phyloP scores from a whole-genome alignment of 1,140 invertebrate species.

The Tachypleus tridentatus region DNA sequence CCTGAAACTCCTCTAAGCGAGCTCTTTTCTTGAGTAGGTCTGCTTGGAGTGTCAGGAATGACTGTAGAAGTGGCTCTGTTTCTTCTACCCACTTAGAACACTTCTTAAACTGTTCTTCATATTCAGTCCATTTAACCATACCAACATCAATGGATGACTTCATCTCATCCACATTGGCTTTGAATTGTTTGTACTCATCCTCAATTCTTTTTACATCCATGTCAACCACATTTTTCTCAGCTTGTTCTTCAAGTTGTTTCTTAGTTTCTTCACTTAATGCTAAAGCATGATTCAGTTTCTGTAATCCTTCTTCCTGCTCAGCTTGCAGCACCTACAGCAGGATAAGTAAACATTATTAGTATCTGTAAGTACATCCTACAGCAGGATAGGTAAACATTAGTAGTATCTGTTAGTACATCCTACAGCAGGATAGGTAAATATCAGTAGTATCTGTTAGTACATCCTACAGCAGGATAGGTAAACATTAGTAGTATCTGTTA shows the following conservation, averaged over 20 bases:
- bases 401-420: too few species aligned
- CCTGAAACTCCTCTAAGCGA: constrained; percentile 78
- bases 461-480: too few species aligned
- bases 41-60: constrained; percentile 79
- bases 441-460: too few species aligned
- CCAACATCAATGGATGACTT: constrained; percentile 74
- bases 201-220: constrained; percentile 77
- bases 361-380: too few species aligned
- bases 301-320: constrained; percentile 56
- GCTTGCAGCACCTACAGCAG: constrained; percentile 50
- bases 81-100: constrained; percentile 75
- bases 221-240: constrained; percentile 70
- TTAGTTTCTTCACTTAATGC: constrained; percentile 70
- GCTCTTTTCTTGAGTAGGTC: constrained; percentile 78
- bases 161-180: constrained; percentile 47
- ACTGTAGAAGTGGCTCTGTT: constrained; percentile 72
- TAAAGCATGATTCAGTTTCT: constrained; percentile 65
- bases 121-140: constrained; percentile 90
- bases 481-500: too few species aligned
- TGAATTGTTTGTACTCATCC: constrained; percentile 42
- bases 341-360: too few species aligned
- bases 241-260: constrained; percentile 64
- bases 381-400: too few species aligned
- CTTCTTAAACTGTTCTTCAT: constrained; percentile 83
- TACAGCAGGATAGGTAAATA: too few species aligned